phyloP scores from a whole-genome alignment of 53 echinoderm and acorn worm genomes.

The Crossaster papposus region DNA sequence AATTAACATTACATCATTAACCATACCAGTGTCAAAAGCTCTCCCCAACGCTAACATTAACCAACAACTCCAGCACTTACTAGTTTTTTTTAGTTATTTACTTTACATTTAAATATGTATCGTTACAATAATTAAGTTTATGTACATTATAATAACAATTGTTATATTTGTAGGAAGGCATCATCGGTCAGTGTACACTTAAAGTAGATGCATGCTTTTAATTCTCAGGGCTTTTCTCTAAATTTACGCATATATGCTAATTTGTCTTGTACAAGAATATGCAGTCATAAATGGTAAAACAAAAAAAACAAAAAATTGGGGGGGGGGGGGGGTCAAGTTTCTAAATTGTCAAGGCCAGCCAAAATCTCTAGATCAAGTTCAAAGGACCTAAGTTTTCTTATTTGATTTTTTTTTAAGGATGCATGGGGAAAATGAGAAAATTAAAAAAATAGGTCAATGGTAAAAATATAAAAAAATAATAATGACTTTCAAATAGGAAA shows the following conservation, averaged over 20 bases:
- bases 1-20: neutral
- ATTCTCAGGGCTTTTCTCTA: neutral
- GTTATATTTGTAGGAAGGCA: slow-evolving; percentile 58
- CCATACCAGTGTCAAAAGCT: neutral
- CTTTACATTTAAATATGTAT: slow-evolving; percentile 59
- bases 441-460: no score
- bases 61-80: slow-evolving; percentile 45
- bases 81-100: slow-evolving; percentile 17
- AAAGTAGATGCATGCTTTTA: slow-evolving; percentile 43
- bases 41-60: neutral
- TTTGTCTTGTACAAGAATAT: neutral
- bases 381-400: no score
- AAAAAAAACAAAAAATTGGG: no score
- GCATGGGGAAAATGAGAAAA: no score
- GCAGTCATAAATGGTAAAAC: no score
- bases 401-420: no score
- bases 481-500: no score
- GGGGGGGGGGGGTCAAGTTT: no score
- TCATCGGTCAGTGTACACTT: slow-evolving; percentile 36
- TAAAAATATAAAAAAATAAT: no score
- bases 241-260: neutral
- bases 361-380: no score
- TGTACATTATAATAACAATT: slow-evolving; percentile 31
- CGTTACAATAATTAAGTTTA: slow-evolving; percentile 54
- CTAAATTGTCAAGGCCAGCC: no score